Base-by-base conservation (phyloP, 1,140 invertebrate species). In the Portunus trituberculatus region DNA sequence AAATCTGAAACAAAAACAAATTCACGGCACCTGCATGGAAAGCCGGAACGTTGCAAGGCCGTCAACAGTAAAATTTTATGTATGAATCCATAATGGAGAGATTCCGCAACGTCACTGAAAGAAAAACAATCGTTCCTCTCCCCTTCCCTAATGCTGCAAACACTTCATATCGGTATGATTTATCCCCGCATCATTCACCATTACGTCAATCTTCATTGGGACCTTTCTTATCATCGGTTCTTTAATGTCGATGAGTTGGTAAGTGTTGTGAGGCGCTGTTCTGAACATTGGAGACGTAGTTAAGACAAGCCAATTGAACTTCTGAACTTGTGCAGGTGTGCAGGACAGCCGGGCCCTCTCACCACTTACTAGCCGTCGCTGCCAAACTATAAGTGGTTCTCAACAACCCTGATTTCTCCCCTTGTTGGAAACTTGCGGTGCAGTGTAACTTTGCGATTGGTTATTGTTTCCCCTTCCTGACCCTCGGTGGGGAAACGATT, bases 251-350 rank as follows among this genome's bases (percentile, higher is more conserved):
- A 1, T 25, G 25, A n/a, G 67, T n/a, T 2, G 0, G 67, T n/a
- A n/a, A 76, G 67, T n/a, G 20, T 25, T n/a, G 67, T n/a, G 67
- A 20, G 67, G 6, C 67, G 25, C 10, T 10, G 67, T n/a, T n/a
- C 67, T 20, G 67, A 76, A 2, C 67, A n/a, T 20, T 76, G 3
- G 10, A 76, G 59, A 76, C 10, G 59, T 25, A 76, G 67, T 76
- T 76, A 76, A 76, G 67, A 76, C 67, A 76, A 76, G n/a, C 67
- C 67, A 76, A 76, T n/a, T 76, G 20, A 76, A 25, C 86, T 32
- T 32, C 14, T 32, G 86, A 88, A 88, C 32, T 88, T 88, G 86
- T 88, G 86, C 45, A 46, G 31, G 45, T 88, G 86, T 88, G 45
- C n/a, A 29, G 31, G 86, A 16, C 86, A 88, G 67, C 20, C n/a